Base-by-base conservation (phyloP, 2,797 vertebrate genomes). In the Calcarius lapponicus region DNA sequence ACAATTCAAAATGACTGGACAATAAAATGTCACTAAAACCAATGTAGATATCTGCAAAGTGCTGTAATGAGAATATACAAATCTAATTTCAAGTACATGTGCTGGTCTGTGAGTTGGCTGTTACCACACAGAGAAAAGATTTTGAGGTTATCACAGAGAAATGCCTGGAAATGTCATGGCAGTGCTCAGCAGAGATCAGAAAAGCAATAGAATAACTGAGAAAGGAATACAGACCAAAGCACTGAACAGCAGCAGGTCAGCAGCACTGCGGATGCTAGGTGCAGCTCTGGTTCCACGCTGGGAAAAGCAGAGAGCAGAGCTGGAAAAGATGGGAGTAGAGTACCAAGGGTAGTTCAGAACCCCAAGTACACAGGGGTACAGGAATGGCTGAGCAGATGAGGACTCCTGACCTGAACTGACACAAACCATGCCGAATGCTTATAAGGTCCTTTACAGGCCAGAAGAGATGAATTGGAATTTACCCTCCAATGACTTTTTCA, bases 141-240 rank as follows among this genome's bases (percentile, higher is more conserved):
- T 42, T 80, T 14, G 32, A 94, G 92, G 93, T 93, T 93, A 95
- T 94, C 76, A 11, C 29, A 64, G 25, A 81, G 62, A 62, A 88
- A 84, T 53, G 53, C 72, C 83, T 96, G 83, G 66, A 96, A 96
- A 95, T 90, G 83, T 93, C 90, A 95, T 66, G 29, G 25, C 62
- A 34, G 31, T 48, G 29, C 38, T 94, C 80, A 81, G 64, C n/a
- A 79, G 48, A 86, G 80, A 86, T 75, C 70, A 81, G 83, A 94
- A 84, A 94, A 88, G 29, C 58, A 70, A 62, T 21, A 72, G 43
- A 84, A 56, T 54, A 65, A 72, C 16, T 56, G 75, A 67, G 85
- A 87, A 80, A 88, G 61, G 69, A 83, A 86, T 53, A 64, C 24
- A 85, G 75, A 90, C 42, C 60, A 78, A 80, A 82, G 3, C 40